Evolutionary conservation across 2,888 invertebrate species (phyloP), one percentile per base, ranked within the genome.

Genomic region (Empis stercorea): DNA sequence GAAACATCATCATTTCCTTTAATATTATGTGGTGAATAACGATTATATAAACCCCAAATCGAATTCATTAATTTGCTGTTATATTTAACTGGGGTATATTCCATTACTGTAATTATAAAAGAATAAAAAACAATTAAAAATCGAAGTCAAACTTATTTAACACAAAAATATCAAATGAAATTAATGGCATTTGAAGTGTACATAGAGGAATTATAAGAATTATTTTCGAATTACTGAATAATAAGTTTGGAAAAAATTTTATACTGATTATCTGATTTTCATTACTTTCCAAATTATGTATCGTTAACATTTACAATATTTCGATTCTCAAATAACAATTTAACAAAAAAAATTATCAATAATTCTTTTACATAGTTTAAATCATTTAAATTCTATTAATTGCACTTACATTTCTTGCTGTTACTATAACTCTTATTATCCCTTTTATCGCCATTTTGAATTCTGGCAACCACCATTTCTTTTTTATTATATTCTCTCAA

Each of bases 1-100:
- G 7, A 27, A 27, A 65, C 67, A 56, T 74, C 76, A 61, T 84
- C 83, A 60, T 79, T 81, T 58, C 80, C 83, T 73, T 89, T 88
- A 55, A 89, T 82, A 66, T 89, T 89, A 60, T 89, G 87, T 1
- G 87, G 85, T 1, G 89, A 88, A 64, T 87, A 87, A 43, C 85
- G 80, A 67, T 89, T 89, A 74, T 89, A 89, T 53, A 81, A 72
- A n/a, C 88, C 87, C 89, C 89, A 89, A 64, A 89, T 87, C 68
- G 87, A 86, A 65, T 87, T 87, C 89, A 89, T 89, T 62, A 87
- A 67, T 67, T 87, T 88, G 65, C 83, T 83, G 68, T 82, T 88
- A 70, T 89, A 89, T 61, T 86, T 84, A 50, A 81, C 67, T 15
- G 84, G 85, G 7, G 77, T 75, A 44, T 79, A 72, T 60, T 83